phyloP scores from a whole-genome alignment of 2,888 invertebrate genomes.

The Acanthosoma haemorrhoidale region DNA sequence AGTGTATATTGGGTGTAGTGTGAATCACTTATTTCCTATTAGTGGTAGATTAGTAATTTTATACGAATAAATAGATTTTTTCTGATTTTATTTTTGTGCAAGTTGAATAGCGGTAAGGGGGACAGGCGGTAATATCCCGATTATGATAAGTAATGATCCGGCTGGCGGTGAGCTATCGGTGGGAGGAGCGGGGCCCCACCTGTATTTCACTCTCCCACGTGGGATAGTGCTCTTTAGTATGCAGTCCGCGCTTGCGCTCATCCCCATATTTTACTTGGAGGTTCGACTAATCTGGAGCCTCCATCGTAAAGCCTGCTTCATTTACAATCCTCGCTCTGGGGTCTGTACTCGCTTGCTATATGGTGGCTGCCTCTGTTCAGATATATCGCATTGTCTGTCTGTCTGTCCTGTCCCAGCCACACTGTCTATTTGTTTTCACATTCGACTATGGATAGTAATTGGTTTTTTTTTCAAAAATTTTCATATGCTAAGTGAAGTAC shows the following conservation, averaged over 20 bases:
- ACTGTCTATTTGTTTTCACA: too few species aligned
- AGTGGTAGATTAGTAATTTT: too few species aligned
- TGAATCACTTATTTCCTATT: too few species aligned
- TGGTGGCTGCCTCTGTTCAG: neutral
- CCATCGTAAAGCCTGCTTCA: conserved; percentile 16
- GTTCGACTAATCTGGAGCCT: conserved; percentile 3
- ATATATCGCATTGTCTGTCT: too few species aligned
- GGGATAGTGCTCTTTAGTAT: neutral
- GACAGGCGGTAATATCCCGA: conserved; percentile 15
- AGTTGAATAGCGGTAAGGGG: conserved; percentile 1
- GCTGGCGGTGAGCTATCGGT: neutral
- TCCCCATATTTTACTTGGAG: conserved; percentile 20
- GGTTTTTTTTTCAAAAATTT: too few species aligned
- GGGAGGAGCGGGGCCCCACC: too few species aligned
- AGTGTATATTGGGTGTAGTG: too few species aligned
- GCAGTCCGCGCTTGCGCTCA: neutral
- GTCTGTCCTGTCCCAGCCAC: too few species aligned
- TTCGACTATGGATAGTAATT: too few species aligned
- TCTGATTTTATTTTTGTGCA: neutral
- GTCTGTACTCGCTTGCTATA: neutral
- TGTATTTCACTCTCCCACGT: too few species aligned
- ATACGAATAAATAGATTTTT: too few species aligned
- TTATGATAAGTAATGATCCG: conserved; percentile 23
- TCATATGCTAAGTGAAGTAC: too few species aligned
- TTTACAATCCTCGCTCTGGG: neutral